A percentile compares a stretch with the other conserved stretches of the same genome.
Conservation (phyloP, 2,888 invertebrate genomes). For the Lamellibrachia satsuma region DNA sequence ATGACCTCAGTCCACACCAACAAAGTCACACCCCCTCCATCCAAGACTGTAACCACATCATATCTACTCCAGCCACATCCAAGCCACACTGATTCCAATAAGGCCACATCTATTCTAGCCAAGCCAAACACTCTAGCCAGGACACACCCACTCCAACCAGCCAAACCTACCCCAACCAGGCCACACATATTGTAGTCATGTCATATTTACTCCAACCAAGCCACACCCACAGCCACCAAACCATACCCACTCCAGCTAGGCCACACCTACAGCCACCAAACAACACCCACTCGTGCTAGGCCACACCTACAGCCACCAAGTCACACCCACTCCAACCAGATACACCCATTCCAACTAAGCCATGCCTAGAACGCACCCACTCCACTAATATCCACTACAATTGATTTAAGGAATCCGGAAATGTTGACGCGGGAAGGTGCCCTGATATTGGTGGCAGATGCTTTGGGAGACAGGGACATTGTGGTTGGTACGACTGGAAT, state of each 20-base stretch:
- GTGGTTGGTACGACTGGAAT: slow-evolving; percentile 67
- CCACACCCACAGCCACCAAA: neutral
- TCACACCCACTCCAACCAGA: too few species aligned
- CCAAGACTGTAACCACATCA: neutral
- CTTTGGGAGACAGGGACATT: slow-evolving; percentile 61
- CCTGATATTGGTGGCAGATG: slow-evolving; percentile 57
- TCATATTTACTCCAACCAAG: neutral
- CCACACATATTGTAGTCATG: neutral
- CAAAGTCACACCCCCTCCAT: neutral
- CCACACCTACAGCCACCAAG: neutral
- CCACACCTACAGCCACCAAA: neutral
- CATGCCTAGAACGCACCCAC: neutral
- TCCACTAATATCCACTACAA: neutral
- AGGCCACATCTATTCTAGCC: neutral
- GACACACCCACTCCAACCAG: neutral
- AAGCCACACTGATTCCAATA: neutral
- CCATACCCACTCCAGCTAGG: too few species aligned
- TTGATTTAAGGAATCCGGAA: neutral
- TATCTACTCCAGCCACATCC: neutral
- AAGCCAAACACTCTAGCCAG: neutral
- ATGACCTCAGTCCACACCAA: neutral
- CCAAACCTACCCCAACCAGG: neutral
- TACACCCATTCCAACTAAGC: neutral
- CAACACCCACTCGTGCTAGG: neutral
- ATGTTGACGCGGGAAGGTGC: slow-evolving; percentile 62